Base-by-base conservation (phyloP, 2,797 vertebrate species). In the Schizopygopsis pylzovi region DNA sequence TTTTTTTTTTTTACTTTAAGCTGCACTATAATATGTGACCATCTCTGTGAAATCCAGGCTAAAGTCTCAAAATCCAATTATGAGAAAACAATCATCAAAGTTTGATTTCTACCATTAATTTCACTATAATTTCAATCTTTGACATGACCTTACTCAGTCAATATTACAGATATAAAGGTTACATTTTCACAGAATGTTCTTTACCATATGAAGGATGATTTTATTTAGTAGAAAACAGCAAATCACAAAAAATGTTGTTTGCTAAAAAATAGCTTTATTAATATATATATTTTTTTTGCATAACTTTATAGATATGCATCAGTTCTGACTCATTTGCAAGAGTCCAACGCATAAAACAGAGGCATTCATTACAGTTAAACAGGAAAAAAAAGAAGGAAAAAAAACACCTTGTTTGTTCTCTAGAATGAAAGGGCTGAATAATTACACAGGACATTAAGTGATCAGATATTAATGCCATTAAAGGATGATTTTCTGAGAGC, bases 361-460 rank as follows among this genome's bases (percentile, higher is more conserved):
- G 11, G 25, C 8, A 22, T 41, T 59, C 6, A 25, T 71, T 54
- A 76, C 47, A 79, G 45, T 59, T 67, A 41, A 86, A 80, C 28
- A 16, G 43, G 28, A 28, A 65, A 78, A 78, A 4, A 75, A 20
- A 47, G 2, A 45, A 45, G 2, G 1, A 54, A 7, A 59, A 59
- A 2, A 25, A 59, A 47, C 39, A n/a, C 33, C 12, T 45, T 81
- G 85, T 78, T 81, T 86, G 59, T 87, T 86, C 81, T 67, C 45
- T 6, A 67, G 68, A 84, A 76, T 61, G 65, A 71, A 85, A 77
- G 37, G 20, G 52, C 85, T 84, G 81, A 84, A 88, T 87, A 86
- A 86, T 88, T 84, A 87, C 85, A 86, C 79, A 73, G 78, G 72
- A 86, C 83, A 87, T 78, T 90, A 89, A 87, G 83, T 85, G 56